Evolutionary conservation across 2,888 invertebrate genomes (phyloP).

Genomic region (Octonoba sinensis): DNA sequence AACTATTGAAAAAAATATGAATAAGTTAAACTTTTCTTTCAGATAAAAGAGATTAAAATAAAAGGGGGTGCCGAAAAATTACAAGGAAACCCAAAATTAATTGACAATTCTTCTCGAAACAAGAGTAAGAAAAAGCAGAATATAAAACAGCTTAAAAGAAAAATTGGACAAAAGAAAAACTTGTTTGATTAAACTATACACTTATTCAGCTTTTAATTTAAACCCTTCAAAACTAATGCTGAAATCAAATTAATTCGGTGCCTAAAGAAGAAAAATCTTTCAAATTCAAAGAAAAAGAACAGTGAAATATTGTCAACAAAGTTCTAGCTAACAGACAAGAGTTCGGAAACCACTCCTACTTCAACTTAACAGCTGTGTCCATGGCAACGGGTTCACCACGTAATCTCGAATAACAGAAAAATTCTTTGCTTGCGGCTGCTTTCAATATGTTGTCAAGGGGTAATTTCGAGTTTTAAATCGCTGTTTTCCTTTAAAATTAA

Average conservation of each 20-base stretch:
- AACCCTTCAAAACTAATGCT: neutral
- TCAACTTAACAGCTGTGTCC: constrained; percentile 16
- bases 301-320: constrained; percentile 5
- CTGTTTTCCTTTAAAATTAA: constrained; percentile 22
- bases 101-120: too few species aligned
- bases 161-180: too few species aligned
- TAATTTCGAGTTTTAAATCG: constrained; percentile 39
- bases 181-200: constrained; percentile 2
- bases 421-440: constrained; percentile 18
- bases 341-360: constrained; percentile 11
- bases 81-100: too few species aligned
- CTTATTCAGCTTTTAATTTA: constrained; percentile 4
- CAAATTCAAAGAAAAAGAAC: neutral
- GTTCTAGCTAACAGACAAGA: neutral
- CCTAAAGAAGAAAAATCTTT: neutral
- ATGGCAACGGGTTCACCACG: constrained; percentile 21
- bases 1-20: too few species aligned
- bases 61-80: too few species aligned
- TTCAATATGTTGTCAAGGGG: constrained; percentile 24
- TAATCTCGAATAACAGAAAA: constrained; percentile 16
- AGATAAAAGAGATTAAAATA: too few species aligned
- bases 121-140: too few species aligned
- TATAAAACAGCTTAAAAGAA: too few species aligned
- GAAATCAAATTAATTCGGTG: constrained; percentile 1
- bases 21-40: too few species aligned